Evolutionary conservation across 1,140 invertebrate genomes (phyloP).

Genomic region (Lasaia peninsularis): DNA sequence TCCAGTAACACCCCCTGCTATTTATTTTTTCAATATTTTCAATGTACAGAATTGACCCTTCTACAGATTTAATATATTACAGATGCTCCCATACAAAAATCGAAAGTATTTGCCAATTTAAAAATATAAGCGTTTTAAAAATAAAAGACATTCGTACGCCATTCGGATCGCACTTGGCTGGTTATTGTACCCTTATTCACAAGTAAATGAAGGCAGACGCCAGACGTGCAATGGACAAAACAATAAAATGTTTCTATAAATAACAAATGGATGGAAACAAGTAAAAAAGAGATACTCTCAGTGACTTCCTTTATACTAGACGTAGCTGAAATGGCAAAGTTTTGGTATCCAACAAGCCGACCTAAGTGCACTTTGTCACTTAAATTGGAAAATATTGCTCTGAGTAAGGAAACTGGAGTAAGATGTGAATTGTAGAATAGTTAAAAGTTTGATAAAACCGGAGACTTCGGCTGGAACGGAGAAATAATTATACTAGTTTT

Average conservation of each 20-base stretch:
- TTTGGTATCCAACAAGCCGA: conserved; percentile 69
- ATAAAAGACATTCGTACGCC: too few species aligned
- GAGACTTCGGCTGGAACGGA: neutral
- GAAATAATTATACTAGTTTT: neutral
- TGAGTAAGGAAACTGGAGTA: conserved; percentile 30
- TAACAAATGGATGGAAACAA: neutral
- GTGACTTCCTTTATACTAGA: conserved; percentile 36
- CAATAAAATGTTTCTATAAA: neutral
- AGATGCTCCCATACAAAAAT: too few species aligned
- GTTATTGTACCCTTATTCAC: too few species aligned
- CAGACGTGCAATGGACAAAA: neutral
- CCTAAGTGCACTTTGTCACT: conserved; percentile 75
- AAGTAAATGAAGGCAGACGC: too few species aligned
- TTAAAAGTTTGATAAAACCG: conserved; percentile 16
- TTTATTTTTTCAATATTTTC: too few species aligned
- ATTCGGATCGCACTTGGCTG: too few species aligned
- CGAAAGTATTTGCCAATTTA: too few species aligned
- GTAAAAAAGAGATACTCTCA: conserved; percentile 22
- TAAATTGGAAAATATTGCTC: conserved; percentile 74
- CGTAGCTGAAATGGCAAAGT: conserved; percentile 62
- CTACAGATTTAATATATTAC: too few species aligned
- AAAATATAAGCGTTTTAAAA: too few species aligned
- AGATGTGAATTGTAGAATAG: conserved; percentile 20
- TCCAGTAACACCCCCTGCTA: too few species aligned
- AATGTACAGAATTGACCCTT: too few species aligned